Base-by-base conservation (phyloP, 2,113 vertebrate species). In the Daboia siamensis region DNA sequence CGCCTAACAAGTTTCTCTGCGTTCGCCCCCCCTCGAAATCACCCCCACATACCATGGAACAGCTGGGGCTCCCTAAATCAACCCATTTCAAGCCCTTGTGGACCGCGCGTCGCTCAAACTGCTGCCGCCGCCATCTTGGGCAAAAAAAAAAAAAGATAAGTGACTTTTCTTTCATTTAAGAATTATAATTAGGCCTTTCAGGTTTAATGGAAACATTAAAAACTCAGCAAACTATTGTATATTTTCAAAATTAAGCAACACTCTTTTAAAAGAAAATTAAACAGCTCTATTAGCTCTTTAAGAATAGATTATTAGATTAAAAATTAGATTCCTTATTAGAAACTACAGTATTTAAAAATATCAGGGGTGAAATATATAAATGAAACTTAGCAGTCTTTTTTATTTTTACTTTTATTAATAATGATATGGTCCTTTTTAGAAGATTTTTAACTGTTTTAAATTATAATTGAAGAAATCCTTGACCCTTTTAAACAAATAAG, bases 261-360 rank as follows among this genome's bases (percentile, higher is more conserved):
- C n/a, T 61, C 8, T 44, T 54, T 84, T 33, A 92, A 92, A 87
- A 48, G 24, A 88, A 88, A 86, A 61, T 87, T 87, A 91, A 91
- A 5, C 23, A 69, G 13, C 44, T 80, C 59, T 46, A 46, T 92
- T 80, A 56, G 15, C 51, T 88, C 56, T 56, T 88, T 92, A 80
- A 74, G 56, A 20, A 39, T 69, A 52, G 61, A 29, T 69, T 57
- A 64, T 64, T 64, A 64, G 26, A n/a, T 29, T 64, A 64, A 10
- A 29, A n/a, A 64, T 64, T n/a, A 51, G 51, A 39, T 87, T 61
- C 26, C 57, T 87, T 89, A 89, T 89, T 88, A 57, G 54, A 84
- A 92, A 17, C 44, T 89, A 57, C 12, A 89, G 54, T 59, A 84
- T 48, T 84, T 51, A 92, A 89, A 44, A 88, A 69, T 12, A 84